phyloP scores from a whole-genome alignment of 2,113 vertebrate species.

The Corythaeola cristata region DNA sequence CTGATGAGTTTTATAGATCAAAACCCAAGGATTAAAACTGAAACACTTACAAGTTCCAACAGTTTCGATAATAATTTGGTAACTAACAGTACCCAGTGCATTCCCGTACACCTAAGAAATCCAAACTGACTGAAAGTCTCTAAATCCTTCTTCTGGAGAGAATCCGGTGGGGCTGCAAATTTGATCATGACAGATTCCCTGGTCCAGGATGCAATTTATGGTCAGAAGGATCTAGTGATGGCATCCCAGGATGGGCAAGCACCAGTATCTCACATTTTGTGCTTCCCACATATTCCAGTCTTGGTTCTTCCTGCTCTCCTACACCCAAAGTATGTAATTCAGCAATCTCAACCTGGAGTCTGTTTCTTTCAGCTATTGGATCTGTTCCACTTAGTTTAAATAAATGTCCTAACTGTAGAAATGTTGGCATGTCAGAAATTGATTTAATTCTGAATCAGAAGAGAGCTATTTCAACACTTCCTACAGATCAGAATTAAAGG shows the following conservation, averaged over 20 bases:
- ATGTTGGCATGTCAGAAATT: not conserved
- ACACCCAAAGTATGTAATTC: not conserved
- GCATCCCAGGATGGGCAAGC: not conserved
- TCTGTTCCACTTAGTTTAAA: slow-evolving; percentile 3
- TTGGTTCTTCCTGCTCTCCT: not conserved
- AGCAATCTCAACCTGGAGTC: not conserved
- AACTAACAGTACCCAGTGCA: not conserved
- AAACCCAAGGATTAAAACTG: not conserved
- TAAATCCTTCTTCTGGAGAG: not conserved
- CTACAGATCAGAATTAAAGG: not conserved
- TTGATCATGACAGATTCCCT: not conserved
- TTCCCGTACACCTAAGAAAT: not conserved
- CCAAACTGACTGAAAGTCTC: not conserved
- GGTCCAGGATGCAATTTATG: not conserved
- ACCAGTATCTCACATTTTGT: not conserved
- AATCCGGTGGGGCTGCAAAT: not conserved
- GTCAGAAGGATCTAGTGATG: not conserved
- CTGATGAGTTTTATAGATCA: not conserved
- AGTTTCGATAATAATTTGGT: not conserved
- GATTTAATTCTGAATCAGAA: not conserved
- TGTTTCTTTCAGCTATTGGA: not conserved
- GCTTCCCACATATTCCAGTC: not conserved
- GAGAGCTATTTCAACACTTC: not conserved
- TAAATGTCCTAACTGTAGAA: not conserved
- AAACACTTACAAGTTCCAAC: not conserved